Percentiles rank a stretch among this genome's conserved stretches.
Conservation (phyloP, 2,797 vertebrate species). For the Acanthurus lineatus region DNA sequence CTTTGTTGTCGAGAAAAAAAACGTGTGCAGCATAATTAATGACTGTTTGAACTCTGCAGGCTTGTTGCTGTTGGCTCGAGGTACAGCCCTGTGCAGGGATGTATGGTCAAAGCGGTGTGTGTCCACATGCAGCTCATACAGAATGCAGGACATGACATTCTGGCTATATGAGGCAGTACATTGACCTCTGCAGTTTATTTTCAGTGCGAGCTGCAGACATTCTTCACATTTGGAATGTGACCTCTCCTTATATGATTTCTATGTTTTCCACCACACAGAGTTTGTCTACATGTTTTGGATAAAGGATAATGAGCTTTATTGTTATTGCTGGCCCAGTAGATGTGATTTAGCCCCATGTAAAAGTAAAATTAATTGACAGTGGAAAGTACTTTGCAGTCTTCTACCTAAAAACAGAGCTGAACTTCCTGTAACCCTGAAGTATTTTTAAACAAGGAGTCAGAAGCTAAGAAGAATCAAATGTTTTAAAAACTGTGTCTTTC, state of each 20-base stretch:
- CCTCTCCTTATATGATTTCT: constrained; percentile 29
- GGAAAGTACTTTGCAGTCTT: too few relatives aligned
- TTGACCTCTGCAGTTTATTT: constrained; percentile 61
- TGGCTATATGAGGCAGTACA: constrained; percentile 24
- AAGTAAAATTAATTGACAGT: too few relatives aligned
- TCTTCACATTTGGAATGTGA: constrained; percentile 47
- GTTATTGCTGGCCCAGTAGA: not conserved
- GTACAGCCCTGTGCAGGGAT: not conserved
- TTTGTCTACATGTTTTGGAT: not conserved
- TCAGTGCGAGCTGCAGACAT: constrained; percentile 43
- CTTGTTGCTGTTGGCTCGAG: constrained; percentile 27
- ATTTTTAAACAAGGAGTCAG: too few relatives aligned
- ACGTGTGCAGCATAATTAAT: constrained; percentile 28
- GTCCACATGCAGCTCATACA: not conserved
- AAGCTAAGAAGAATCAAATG: too few relatives aligned
- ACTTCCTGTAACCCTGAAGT: too few relatives aligned
- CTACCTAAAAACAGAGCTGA: too few relatives aligned
- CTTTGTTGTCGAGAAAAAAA: constrained; percentile 37
- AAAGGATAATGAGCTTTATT: not conserved
- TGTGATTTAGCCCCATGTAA: not conserved
- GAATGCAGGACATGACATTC: constrained; percentile 24
- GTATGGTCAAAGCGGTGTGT: not conserved
- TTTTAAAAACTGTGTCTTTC: too few relatives aligned
- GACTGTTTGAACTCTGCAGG: constrained; percentile 38
- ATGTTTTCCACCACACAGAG: not conserved